Base-by-base conservation (phyloP, 2,113 vertebrate species). In the Caretta caretta region DNA sequence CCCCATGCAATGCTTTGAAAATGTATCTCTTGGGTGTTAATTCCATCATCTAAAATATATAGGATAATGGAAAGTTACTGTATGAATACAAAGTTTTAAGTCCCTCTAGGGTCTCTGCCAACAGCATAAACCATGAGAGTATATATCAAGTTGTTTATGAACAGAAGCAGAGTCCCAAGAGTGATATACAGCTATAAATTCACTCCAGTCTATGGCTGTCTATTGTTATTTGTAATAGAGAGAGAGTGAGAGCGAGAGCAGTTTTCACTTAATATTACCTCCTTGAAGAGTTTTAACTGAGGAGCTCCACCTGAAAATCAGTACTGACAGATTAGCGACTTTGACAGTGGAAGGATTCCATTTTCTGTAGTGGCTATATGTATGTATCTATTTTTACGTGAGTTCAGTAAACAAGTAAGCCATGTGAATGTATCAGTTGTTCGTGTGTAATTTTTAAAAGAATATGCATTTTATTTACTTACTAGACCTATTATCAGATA, bases 141-240 rank as follows among this genome's bases (percentile, higher is more conserved):
- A 91, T 93, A n/a, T 97, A 96, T 46, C 84, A 81, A 96, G 96
- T 92, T 97, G 96, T 97, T 97, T 97, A 96, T 97, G 96, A 97
- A 94, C 94, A 97, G 96, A 95, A 94, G 91, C 92, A 83, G 82
- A 85, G 80, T 97, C 95, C 96, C 95, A 95, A 59, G 95, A 94
- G 96, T 96, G 95, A 97, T 91, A 76, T 81, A 75, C 56, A 80
- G 89, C 91, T 86, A 95, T 98, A 95, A 96, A 94, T 96, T 97
- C 91, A 80, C 92, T 97, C 91, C 89, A 72, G 92, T 62, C 94
- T 93, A 69, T 97, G 96, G 94, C 94, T 96, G 84, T 97, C 92
- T 96, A 92, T 96, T 94, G 94, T 97, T 96, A 88, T 94, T 97
- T 97, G 90, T 96, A 97, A 97, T 91, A 97, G 96, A 89, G 90